Base-by-base conservation (phyloP, 2,797 vertebrate species). In the Urophycis tenuis region DNA sequence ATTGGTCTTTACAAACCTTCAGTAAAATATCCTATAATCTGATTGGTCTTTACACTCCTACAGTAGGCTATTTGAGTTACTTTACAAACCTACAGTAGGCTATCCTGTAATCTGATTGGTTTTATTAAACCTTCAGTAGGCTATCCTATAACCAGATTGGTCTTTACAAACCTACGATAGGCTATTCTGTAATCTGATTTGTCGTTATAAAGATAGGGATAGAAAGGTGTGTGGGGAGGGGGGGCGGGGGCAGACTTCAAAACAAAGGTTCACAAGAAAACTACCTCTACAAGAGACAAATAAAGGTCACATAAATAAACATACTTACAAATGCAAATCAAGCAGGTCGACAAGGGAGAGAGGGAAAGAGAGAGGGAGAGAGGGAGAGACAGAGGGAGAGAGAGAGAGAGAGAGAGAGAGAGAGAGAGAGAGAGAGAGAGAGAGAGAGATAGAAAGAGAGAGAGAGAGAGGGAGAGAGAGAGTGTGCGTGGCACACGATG, bases 241-340 rank as follows among this genome's bases (percentile, higher is more conserved):
- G 32, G 29, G 67, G 75, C 35, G n/a, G 31, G 33, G 72, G 74
- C 36, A 10, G 8, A 7, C 11, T 39, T 29, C 41, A 49, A 72
- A 22, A 8, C 22, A 34, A 72, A 33, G 22, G 32, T 79, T 82
- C 83, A 67, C 45, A 45, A 81, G 86, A 78, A 85, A 87, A 82
- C 88, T 90, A 88, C 81, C 64, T 88, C 84, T 89, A 89, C 81
- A 30, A 76, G 72, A 79, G 74, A 81, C 80, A 34, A 49, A 36
- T 31, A 53, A 15, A 49, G 17, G 69, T 75, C 36, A 72, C 76
- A 74, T 85, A 85, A 80, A 85, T 45, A 81, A 81, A 90, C 84
- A 93, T 94, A 94, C 93, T 93, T 93, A 94, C 88, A 93, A 92
- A 93, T 73, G 90, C 75, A 93, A 92, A 91, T 84, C 86, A 91